Percentiles rank a stretch among this genome's conserved stretches.
Evolutionary conservation across 2,797 vertebrate genomes (phyloP).

Genomic region (Erethizon dorsatum): DNA sequence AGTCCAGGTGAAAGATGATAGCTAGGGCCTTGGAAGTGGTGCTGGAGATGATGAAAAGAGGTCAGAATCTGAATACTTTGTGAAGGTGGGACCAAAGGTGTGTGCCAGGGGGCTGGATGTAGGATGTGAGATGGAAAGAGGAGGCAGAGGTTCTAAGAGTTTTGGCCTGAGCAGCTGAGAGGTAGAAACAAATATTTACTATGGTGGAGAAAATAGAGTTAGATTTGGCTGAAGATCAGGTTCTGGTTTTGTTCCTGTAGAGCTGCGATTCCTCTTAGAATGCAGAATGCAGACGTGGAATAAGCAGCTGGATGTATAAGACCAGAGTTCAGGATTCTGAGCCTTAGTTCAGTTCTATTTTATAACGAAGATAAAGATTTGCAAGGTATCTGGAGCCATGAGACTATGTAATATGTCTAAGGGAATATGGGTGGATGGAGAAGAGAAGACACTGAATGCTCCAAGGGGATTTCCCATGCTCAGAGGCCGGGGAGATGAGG

Average conservation of each 20-base stretch:
- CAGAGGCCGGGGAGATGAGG: not conserved
- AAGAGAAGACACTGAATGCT: not conserved
- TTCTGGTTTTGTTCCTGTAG: not conserved
- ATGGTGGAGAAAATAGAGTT: not conserved
- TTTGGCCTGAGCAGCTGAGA: not conserved
- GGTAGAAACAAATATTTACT: not conserved
- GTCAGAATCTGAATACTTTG: not conserved
- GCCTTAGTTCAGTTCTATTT: constrained; percentile 23
- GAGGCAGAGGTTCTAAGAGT: not conserved
- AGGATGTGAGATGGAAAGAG: not conserved
- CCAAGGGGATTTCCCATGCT: not conserved
- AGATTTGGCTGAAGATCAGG: constrained; percentile 4
- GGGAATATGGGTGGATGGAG: not conserved
- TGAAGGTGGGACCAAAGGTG: not conserved
- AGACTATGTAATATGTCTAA: not conserved
- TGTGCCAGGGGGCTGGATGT: not conserved
- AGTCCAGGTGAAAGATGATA: not conserved
- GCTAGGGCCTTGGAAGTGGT: not conserved
- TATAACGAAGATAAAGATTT: constrained; percentile 14
- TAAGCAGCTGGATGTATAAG: not conserved
- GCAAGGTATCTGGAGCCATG: not conserved
- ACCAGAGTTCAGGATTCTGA: not conserved
- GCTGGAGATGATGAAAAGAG: not conserved
- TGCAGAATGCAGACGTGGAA: not conserved
- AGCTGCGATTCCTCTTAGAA: constrained; percentile 11